These are phyloP conservation scores for Mesoclemmys tuberculata DNA, from an alignment of 2,113 vertebrate species.

Conservation along the genomic window DNA sequence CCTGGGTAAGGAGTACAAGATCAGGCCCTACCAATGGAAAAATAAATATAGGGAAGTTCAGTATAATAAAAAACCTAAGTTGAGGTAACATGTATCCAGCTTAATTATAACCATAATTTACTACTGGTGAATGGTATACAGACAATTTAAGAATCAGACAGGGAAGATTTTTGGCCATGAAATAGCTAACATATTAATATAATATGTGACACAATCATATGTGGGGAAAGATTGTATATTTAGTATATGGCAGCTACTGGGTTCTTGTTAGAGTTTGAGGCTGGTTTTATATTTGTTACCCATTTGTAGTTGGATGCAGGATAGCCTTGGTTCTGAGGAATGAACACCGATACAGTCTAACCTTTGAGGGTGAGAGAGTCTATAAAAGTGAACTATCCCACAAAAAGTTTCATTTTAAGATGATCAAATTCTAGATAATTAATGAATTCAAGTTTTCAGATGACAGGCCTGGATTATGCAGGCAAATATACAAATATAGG, in stretches of 20 bases:
- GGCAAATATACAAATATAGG: not conserved
- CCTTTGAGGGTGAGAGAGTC: accelerated
- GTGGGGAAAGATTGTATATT: not conserved
- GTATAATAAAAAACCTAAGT: not conserved
- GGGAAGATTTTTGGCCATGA: not conserved
- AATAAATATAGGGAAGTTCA: not conserved
- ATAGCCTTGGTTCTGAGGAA: not conserved
- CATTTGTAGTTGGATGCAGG: not conserved
- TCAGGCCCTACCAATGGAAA: not conserved
- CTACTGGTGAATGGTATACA: not conserved
- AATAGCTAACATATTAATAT: not conserved
- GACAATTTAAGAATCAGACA: not conserved
- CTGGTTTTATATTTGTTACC: not conserved
- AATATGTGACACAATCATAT: not conserved
- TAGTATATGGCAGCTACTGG: not conserved
- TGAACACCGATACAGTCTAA: not conserved
- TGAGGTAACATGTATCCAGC: not conserved
- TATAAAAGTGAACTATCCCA: not conserved
- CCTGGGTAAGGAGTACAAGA: not conserved
- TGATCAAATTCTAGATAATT: conserved; percentile 5
- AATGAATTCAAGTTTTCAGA: conserved; percentile 48
- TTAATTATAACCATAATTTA: conserved; percentile 4
- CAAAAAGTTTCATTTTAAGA: not conserved
- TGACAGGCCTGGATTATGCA: not conserved
- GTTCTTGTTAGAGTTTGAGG: not conserved